Base-by-base conservation (phyloP, 1,140 invertebrate genomes). In the Xylocopa sonorina region DNA sequence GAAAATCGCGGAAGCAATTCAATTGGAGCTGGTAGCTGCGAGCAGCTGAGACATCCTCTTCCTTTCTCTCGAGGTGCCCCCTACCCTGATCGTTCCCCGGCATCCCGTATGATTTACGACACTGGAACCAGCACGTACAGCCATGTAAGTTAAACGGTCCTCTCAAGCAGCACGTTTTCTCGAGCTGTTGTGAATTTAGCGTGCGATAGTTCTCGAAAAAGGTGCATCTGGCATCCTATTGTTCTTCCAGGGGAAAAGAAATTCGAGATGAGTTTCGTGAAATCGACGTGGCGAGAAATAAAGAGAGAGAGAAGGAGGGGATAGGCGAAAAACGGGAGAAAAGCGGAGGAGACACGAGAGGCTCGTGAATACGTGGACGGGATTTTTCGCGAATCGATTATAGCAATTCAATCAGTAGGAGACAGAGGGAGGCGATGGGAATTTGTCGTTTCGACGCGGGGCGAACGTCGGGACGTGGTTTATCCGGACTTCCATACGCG, bases 1-100 rank as follows among this genome's bases (percentile, higher is more conserved):
- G 73, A 87, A 90, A 88, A 88, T 77, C 86, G 85, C 68, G 83
- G 84, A 86, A 87, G 90, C 90, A 88, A 91, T 92, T 92, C 89
- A 90, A 92, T 92, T 90, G 89, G 88, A 89, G 87, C 85, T 81
- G 81, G 66, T 80, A 87, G 86, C 84, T 64, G 66, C 69, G 82
- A 91, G 81, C 90, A 92, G 89, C 90, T 90, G 90, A 91, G 91
- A 88, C 90, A 81, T 72, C 50, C 68, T 51, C 87, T 78, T 53
- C 68, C 53, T 63, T 51, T 38, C 63, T 72, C 41, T 66, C 29
- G 50, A 32, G 50, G 72, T n/a, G 48, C 12, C 58, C 14, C 29
- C 58, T 32, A 63, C 67, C 43, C 24, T 58, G 32, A 55, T 48
- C 77, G 50, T 66, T 66, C 32, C 78, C 64, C 66, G 66, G 51